phyloP scores from a whole-genome alignment of 1,140 invertebrate species.

The Brachionus asplanchnoidis region DNA sequence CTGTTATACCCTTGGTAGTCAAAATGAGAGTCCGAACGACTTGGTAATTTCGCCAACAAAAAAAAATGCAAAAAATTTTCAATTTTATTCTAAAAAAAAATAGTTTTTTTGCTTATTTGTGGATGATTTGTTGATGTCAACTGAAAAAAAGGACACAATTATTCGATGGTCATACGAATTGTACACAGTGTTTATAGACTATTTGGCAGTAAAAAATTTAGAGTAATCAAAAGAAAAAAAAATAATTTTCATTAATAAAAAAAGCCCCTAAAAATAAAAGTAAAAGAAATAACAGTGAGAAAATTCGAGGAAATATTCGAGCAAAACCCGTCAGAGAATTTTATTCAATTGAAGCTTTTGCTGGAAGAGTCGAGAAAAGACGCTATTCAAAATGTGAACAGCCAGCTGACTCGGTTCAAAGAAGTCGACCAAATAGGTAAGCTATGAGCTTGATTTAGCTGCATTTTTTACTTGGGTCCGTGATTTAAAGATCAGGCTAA shows the following conservation, averaged over 20 bases:
- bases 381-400: background rate
- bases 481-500: background rate
- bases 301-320: constrained; percentile 37
- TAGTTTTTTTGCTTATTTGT: constrained; percentile 37
- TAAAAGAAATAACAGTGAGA: background rate
- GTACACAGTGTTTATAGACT: constrained; percentile 12
- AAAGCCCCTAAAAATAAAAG: constrained; percentile 25
- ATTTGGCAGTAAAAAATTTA: background rate
- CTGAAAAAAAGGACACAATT: constrained; percentile 22
- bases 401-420: constrained; percentile 1
- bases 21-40: constrained; percentile 18
- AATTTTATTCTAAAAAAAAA: background rate
- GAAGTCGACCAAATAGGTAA: constrained; percentile 16
- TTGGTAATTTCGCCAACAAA: background rate
- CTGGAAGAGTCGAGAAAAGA: background rate
- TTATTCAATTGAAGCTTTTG: background rate
- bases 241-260: background rate
- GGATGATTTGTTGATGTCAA: background rate
- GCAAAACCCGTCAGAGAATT: background rate
- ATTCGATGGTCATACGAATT: constrained; percentile 40
- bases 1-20: background rate
- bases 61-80: background rate
- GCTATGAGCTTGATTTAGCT: background rate
- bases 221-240: too few species aligned
- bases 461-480: background rate